Percentiles rank a stretch among this genome's conserved stretches.
These are phyloP conservation scores for Glaucopsyche alexis DNA, from an alignment of 2,888 invertebrate genomes.

Conservation along the genomic window DNA sequence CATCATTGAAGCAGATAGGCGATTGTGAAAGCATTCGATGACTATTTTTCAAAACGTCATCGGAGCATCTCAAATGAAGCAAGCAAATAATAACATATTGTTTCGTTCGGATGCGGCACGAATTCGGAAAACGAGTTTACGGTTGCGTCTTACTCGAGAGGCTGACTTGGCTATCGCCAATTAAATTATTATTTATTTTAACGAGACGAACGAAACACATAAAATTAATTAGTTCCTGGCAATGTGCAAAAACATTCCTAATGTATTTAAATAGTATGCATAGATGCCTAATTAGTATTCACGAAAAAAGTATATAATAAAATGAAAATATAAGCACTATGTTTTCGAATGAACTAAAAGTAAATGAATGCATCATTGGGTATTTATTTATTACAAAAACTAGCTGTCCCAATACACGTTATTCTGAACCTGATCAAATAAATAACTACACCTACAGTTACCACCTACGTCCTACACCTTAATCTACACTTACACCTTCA, in stretches of 20 bases:
- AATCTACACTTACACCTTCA: no score
- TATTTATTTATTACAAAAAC: no score
- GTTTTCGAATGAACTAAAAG: background rate
- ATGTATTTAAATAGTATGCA: constrained; percentile 4
- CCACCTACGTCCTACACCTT: no score
- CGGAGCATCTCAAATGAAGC: constrained; percentile 24
- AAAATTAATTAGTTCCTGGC: constrained; percentile 11
- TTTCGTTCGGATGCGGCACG: constrained; percentile 9
- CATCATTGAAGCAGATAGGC: constrained; percentile 50
- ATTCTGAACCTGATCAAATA: no score
- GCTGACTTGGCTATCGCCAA: background rate
- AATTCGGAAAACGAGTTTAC: constrained; percentile 14
- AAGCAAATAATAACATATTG: constrained; percentile 31
- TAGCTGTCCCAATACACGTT: no score
- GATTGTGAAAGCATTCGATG: constrained; percentile 43
- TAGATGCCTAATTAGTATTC: background rate
- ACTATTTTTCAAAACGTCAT: constrained; percentile 28
- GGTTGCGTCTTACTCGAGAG: background rate
- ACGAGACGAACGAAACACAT: constrained; percentile 14
- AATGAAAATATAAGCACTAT: no score
- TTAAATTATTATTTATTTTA: constrained; percentile 23
- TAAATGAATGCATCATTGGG: no score
- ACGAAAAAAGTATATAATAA: background rate
- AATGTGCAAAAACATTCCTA: constrained; percentile 3
- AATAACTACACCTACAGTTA: no score